A percentile compares a stretch with the other conserved stretches of the same genome.
phyloP scores from a whole-genome alignment of 2,113 vertebrate genomes.

The Dicrurus megarhynchus region DNA sequence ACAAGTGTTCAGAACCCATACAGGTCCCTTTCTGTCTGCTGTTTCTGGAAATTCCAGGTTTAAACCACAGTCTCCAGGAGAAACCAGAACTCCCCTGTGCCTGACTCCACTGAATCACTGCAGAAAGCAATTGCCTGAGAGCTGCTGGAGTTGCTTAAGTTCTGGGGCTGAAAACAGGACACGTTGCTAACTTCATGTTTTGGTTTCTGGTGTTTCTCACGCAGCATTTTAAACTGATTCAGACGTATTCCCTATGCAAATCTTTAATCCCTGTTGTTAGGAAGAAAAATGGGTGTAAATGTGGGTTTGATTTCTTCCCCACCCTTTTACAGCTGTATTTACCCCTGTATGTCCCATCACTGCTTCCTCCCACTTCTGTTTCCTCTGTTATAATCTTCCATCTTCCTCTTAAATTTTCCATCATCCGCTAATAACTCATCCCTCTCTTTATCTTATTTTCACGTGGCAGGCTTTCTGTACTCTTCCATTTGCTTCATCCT shows the following conservation, averaged over 20 bases:
- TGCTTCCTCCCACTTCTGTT: constrained; percentile 27
- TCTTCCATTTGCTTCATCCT: background rate
- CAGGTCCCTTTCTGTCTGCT: background rate
- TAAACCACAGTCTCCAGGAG: background rate
- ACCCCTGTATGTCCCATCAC: background rate
- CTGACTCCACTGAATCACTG: background rate
- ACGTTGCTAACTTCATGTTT: background rate
- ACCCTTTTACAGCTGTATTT: constrained; percentile 58
- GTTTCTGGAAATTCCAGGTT: background rate
- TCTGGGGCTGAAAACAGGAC: background rate
- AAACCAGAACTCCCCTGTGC: background rate
- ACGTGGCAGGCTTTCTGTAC: background rate
- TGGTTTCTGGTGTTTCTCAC: background rate
- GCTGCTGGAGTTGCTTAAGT: background rate
- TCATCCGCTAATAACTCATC: background rate
- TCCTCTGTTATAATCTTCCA: constrained; percentile 17
- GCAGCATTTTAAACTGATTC: constrained; percentile 1
- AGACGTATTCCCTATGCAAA: background rate
- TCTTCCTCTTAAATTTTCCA: background rate
- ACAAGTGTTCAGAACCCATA: background rate
- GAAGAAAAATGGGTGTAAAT: constrained; percentile 26
- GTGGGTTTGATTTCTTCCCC: constrained; percentile 24
- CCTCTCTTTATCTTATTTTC: background rate
- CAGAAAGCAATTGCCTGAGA: background rate
- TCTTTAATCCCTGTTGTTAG: background rate